Percentiles rank a stretch among this genome's conserved stretches.
These are phyloP conservation scores for Catocala fraxini DNA, from an alignment of 2,888 invertebrate species.

Conservation along the genomic window DNA sequence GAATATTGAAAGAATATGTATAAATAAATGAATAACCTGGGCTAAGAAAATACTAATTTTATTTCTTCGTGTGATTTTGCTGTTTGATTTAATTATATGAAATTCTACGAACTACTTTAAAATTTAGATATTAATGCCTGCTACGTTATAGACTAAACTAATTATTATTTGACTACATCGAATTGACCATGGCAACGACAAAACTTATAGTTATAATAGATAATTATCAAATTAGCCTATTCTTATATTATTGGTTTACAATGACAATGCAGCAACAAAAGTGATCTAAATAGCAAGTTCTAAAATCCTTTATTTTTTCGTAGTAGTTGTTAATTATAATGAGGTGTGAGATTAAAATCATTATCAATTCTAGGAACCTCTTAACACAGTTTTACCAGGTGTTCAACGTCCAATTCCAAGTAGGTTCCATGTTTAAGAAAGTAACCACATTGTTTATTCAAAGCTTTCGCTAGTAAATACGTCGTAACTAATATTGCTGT, in stretches of 20 bases:
- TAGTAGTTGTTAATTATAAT: too few species aligned
- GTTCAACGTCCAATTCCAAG: not conserved
- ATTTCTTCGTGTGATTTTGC: not conserved
- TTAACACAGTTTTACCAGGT: not conserved
- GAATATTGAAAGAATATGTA: not conserved
- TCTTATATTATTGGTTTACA: too few species aligned
- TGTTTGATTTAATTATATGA: not conserved
- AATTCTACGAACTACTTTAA: not conserved
- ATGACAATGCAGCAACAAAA: too few species aligned
- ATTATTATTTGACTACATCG: too few species aligned
- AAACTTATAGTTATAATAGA: too few species aligned
- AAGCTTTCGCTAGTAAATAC: slow-evolving; percentile 24
- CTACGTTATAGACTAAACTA: too few species aligned
- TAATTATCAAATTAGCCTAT: too few species aligned
- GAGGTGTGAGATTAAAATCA: not conserved
- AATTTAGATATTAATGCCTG: too few species aligned
- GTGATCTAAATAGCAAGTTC: too few species aligned
- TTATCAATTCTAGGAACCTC: not conserved
- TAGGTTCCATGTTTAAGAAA: slow-evolving; percentile 4
- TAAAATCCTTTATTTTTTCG: too few species aligned
- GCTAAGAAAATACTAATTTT: not conserved
- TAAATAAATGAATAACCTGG: not conserved
- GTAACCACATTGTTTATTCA: slow-evolving; percentile 19
- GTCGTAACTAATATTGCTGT: slow-evolving; percentile 3
- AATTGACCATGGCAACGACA: too few species aligned